Evolutionary conservation across 2,113 vertebrate species (phyloP).

Genomic region (Casuarius casuarius): DNA sequence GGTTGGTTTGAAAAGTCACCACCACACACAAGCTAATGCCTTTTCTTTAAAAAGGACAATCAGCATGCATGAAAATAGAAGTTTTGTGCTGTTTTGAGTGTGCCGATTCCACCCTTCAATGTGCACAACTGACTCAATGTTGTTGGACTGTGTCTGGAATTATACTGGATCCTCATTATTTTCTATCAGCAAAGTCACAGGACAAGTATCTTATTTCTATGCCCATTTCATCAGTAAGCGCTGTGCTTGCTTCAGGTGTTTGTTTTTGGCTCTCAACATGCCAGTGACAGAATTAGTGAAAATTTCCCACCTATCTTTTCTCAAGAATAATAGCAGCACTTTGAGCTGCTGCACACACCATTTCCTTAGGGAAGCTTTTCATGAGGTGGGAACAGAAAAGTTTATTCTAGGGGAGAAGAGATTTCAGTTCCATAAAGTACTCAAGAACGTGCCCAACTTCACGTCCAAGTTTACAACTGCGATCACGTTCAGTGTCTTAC

Average conservation of each 20-base stretch:
- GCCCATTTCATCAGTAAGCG: accelerated
- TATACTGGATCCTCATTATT: neutral
- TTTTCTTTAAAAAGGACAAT: accelerated
- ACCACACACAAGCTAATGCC: neutral
- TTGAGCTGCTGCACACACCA: neutral
- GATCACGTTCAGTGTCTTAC: neutral
- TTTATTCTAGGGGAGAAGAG: neutral
- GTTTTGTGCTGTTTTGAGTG: accelerated
- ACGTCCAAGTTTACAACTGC: neutral
- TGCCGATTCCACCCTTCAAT: neutral
- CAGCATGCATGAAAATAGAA: accelerated
- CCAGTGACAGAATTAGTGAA: neutral
- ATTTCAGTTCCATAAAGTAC: neutral
- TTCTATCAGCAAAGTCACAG: neutral
- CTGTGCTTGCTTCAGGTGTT: neutral
- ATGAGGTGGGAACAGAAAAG: neutral
- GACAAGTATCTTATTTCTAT: neutral
- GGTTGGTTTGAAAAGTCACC: neutral
- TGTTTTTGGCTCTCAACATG: neutral
- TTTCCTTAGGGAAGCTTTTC: neutral
- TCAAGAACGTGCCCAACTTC: neutral
- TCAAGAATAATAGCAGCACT: neutral
- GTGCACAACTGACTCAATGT: neutral
- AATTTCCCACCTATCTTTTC: neutral
- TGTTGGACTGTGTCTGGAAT: neutral